Evolutionary conservation across 2,797 vertebrate genomes (phyloP), one percentile per base, ranked within the genome.

Genomic region (Anisognathus igniventris): DNA sequence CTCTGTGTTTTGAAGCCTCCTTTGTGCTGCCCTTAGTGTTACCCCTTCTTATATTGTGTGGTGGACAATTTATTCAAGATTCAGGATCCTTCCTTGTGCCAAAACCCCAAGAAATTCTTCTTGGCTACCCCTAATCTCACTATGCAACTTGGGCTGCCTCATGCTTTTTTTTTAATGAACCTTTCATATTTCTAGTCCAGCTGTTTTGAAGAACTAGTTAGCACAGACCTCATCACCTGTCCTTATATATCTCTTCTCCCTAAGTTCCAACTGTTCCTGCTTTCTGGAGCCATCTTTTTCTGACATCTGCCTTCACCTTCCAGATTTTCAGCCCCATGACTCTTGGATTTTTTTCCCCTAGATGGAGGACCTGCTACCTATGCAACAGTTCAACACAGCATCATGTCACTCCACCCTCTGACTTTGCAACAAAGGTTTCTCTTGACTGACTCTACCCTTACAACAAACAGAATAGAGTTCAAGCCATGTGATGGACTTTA

Each of bases 321-420:
- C 45, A 50, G 33, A 71, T 67, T 70, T 37, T 66, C 24, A 76
- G 14, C 9, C 12, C 16, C 31, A 8, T 3, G 33, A 60, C 31
- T 51, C 22, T 25, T 45, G 21, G 13, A 25, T 45, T 77, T 48
- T 45, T 33, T 37, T 72, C 21, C 19, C 7, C 18, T 22, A 40
- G 4, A 4, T 10, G 23, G n/a, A 10, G 12, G 7, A 88, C 48
- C 19, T 24, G 16, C 20, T 79, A n/a, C 23, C 0, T 0, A 22
- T 25, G 44, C 33, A 78, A 61, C 30, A 77, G 30, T 12, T 77
- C 45, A 90, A 86, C 35, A 40, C 7, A 82, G 19, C 22, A 12
- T 51, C 39, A 54, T 3, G 12, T 71, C 58, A 61, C 5, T 17
- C 35, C 12, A 53, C 18, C 24, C 12, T 74, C 39, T 72, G 33